Conservation (phyloP, 35 echinoderm and acorn worm species). For the Diadema setosum region DNA sequence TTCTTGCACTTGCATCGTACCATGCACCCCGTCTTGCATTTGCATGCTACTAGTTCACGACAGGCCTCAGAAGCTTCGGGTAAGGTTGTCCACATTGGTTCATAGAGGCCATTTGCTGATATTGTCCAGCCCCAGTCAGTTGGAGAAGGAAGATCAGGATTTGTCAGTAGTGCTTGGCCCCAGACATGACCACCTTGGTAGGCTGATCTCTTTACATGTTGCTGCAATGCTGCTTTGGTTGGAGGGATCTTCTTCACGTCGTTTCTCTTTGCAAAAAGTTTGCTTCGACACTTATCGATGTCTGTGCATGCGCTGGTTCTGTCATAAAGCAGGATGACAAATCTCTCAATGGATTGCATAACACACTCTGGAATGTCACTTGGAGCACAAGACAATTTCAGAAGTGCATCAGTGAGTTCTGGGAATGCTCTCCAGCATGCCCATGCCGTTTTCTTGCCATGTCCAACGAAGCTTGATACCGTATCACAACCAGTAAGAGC, state of each 20-base stretch:
- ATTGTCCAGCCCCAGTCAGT: too few species aligned
- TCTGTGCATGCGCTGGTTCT: slow-evolving; percentile 6
- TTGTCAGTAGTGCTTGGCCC: slow-evolving; percentile 5
- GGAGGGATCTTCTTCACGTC: slow-evolving; percentile 36
- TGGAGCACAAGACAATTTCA: not conserved
- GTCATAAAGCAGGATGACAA: slow-evolving; percentile 49
- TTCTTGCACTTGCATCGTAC: too few species aligned
- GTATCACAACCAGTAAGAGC: slow-evolving; percentile 57
- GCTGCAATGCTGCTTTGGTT: slow-evolving; percentile 38
- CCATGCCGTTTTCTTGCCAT: slow-evolving; percentile 57
- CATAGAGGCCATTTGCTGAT: too few species aligned
- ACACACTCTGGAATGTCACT: slow-evolving; percentile 7
- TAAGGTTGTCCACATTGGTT: too few species aligned
- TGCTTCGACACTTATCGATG: slow-evolving; percentile 27
- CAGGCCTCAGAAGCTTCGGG: too few species aligned
- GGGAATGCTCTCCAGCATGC: slow-evolving; percentile 6
- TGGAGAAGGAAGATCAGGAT: too few species aligned
- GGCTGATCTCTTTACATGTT: slow-evolving; percentile 35
- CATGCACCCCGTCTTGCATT: too few species aligned
- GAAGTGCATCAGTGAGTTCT: slow-evolving; percentile 30
- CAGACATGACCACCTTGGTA: slow-evolving; percentile 49
- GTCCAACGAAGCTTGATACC: slow-evolving; percentile 44
- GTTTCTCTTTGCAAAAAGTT: slow-evolving; percentile 57
- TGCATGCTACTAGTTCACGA: too few species aligned
- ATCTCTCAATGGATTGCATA: slow-evolving; percentile 20